Percentiles rank a stretch among this genome's conserved stretches.
Conservation (phyloP, 1,140 invertebrate species). For the Teleopsis dalmanni region DNA sequence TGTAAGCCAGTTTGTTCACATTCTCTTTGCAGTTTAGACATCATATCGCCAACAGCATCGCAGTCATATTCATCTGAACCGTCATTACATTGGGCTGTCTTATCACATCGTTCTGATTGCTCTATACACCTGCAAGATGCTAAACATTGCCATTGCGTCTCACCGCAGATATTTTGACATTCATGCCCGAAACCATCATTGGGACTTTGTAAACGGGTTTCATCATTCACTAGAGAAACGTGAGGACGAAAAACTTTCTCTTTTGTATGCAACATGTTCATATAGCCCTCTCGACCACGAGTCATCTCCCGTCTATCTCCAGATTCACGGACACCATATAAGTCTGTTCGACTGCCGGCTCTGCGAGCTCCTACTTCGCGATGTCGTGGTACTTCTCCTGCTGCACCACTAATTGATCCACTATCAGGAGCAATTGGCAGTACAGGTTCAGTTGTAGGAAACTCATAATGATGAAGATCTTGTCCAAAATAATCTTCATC, state of each 20-base stretch:
- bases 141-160: conserved; percentile 49
- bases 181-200: conserved; percentile 21
- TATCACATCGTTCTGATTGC: conserved; percentile 47
- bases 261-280: conserved; percentile 23
- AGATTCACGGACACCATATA: conserved; percentile 24
- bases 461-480: conserved; percentile 11
- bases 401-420: conserved; percentile 9
- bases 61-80: conserved; percentile 63
- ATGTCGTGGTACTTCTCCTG: conserved; percentile 17
- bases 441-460: background rate
- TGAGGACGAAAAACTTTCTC: conserved; percentile 36
- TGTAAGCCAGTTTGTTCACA: conserved; percentile 53
- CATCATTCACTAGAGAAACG: conserved; percentile 28
- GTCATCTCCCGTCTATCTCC: conserved; percentile 21
- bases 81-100: conserved; percentile 51
- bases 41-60: conserved; percentile 39
- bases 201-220: conserved; percentile 23
- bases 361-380: conserved; percentile 19
- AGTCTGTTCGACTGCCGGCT: conserved; percentile 23
- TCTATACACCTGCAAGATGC: conserved; percentile 56
- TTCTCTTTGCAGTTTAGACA: conserved; percentile 47
- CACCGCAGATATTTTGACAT: conserved; percentile 47
- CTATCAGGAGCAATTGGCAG: background rate
- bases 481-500: conserved; percentile 16
- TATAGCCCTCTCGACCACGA: conserved; percentile 20